Evolutionary conservation across 1,140 invertebrate genomes (phyloP).

Genomic region (Neodiprion pinetum): DNA sequence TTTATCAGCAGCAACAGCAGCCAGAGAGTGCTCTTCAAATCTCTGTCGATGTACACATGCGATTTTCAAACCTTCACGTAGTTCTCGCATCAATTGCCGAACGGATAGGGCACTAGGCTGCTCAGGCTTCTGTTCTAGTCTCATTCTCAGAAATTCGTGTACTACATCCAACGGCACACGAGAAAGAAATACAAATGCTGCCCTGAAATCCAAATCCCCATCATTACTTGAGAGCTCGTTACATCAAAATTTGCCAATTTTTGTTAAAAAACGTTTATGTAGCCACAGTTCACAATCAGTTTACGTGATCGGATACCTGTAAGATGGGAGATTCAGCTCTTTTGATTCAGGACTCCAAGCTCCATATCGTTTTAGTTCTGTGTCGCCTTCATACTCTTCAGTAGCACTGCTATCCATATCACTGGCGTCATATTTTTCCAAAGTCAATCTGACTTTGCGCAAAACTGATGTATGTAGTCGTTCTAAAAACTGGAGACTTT

Average conservation of each 20-base stretch:
- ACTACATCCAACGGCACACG: conserved; percentile 85
- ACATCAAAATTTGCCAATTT: conserved; percentile 1
- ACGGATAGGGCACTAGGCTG: conserved; percentile 86
- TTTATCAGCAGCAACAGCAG: conserved; percentile 65
- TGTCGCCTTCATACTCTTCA: conserved; percentile 61
- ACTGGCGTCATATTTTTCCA: conserved; percentile 64
- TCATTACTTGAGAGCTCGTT: neutral
- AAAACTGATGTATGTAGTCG: conserved; percentile 72
- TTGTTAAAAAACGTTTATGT: neutral
- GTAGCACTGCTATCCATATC: conserved; percentile 43
- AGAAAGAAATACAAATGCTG: conserved; percentile 84
- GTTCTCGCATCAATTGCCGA: conserved; percentile 85
- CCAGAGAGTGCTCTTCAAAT: conserved; percentile 73
- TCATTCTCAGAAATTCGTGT: conserved; percentile 84
- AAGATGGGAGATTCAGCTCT: conserved; percentile 81
- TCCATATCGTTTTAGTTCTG: conserved; percentile 71
- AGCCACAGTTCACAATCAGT: neutral
- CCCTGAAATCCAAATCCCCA: conserved; percentile 46
- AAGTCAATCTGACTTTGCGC: conserved; percentile 72
- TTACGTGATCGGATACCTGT: conserved; percentile 57
- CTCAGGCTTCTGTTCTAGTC: conserved; percentile 82
- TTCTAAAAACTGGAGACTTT: conserved; percentile 78
- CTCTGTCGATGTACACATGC: conserved; percentile 79
- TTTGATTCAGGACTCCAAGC: conserved; percentile 79
- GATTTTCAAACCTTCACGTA: conserved; percentile 83